Evolutionary conservation across 2,888 invertebrate genomes (phyloP), one percentile per base, ranked within the genome.

Genomic region (Cecidostiba fungosa): DNA sequence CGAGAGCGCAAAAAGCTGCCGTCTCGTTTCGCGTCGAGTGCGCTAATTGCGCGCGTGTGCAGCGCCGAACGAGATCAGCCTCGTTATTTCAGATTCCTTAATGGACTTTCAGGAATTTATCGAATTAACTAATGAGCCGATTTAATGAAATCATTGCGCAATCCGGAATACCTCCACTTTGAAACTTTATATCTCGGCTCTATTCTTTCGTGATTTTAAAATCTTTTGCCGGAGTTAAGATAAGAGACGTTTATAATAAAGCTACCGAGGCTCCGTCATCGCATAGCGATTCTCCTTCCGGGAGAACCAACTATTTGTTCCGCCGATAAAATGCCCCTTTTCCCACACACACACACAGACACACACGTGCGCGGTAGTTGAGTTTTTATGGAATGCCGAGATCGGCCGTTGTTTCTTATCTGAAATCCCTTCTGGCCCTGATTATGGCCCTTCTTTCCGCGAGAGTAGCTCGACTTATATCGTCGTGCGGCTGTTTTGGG

Each of bases 41-140:
- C 81, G 50, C 86, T 86, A 86, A 86, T 86, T 86, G 86, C 77
- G 36, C 78, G 26, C 76, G 72, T n/a, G 23, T n/a, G 73, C 77
- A 62, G 23, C 26, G n/a, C 43, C 70, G 26, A 43, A 43, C 69
- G 70, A 43, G 29, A 26, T 47, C 32, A 16, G 32, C 76, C 76
- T 86, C 76, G 78, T 86, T 86, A 84, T 66, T 78, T 47, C 29
- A 59, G 72, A 62, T 74, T 86, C 81, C 73, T 84, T 74, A 84
- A 84, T 73, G 86, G 77, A 69, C 86, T 79, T 87, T 85, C 70
- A 14, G 66, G 85, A 80, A 87, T 87, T 87, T 87, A 85, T 87
- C 87, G 85, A 85, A 87, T 87, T 85, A 87, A 83, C 87, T 87
- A 87, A 87, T 87, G 87, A 87, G 77, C 66, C 84, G 43, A 39